These are phyloP conservation scores for Chironomus tepperi DNA, from an alignment of 1,140 invertebrate species.

Conservation along the genomic window DNA sequence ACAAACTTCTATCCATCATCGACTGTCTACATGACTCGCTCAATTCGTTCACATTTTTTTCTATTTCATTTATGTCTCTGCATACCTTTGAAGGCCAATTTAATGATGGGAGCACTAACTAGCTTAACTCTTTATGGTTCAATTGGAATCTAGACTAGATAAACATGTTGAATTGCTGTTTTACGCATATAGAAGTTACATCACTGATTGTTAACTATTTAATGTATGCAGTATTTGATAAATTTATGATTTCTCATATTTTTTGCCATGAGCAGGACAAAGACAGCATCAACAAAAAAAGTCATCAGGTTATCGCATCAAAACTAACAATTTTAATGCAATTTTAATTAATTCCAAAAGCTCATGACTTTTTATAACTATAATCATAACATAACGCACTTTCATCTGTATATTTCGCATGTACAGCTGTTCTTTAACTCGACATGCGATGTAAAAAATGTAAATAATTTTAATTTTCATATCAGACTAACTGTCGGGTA, in stretches of 20 bases:
- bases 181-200: neutral
- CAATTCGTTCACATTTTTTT: neutral
- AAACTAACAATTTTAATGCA: neutral
- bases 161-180: neutral
- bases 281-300: neutral
- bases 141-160: constrained; percentile 8
- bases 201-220: neutral
- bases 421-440: neutral
- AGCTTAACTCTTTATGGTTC: neutral
- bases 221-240: neutral
- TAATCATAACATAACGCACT: neutral
- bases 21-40: neutral
- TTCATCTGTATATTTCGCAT: neutral
- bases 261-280: neutral
- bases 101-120: constrained; percentile 9
- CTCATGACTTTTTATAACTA: neutral
- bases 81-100: constrained; percentile 22
- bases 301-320: neutral
- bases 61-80: neutral
- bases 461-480: neutral
- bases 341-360: neutral
- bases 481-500: neutral
- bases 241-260: neutral
- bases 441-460: too few relatives aligned
- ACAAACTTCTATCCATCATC: neutral